phyloP scores from a whole-genome alignment of 2,888 invertebrate species.

The Eupithecia inturbata region DNA sequence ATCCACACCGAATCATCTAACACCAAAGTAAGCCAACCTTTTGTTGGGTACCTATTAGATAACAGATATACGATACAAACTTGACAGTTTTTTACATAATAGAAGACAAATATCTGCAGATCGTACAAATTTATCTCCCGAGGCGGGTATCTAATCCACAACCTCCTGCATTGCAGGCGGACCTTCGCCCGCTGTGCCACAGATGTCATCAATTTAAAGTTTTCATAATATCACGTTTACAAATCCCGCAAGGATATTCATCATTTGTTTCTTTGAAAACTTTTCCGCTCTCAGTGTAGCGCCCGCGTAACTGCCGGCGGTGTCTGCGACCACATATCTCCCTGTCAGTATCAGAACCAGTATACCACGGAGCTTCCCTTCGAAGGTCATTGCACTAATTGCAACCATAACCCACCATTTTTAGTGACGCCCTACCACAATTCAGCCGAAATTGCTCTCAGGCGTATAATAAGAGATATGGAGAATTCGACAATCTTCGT shows the following conservation, averaged over 20 bases:
- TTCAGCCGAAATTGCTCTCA: conserved; percentile 21
- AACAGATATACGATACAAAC: too few relatives aligned
- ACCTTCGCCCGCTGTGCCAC: too few relatives aligned
- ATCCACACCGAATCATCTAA: too few relatives aligned
- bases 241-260: neutral
- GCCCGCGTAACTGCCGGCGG: conserved; percentile 20
- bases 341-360: conserved; percentile 32
- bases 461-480: neutral
- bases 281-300: conserved; percentile 19
- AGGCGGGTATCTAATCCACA: too few relatives aligned
- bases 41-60: too few relatives aligned
- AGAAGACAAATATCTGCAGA: too few relatives aligned
- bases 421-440: conserved; percentile 29
- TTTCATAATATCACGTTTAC: too few relatives aligned
- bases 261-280: neutral
- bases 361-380: conserved; percentile 36
- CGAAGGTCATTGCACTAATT: conserved; percentile 42
- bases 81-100: too few relatives aligned
- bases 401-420: conserved; percentile 19
- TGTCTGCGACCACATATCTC: conserved; percentile 41
- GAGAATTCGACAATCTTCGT: conserved; percentile 13
- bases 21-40: too few relatives aligned
- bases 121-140: too few relatives aligned
- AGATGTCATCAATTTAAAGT: too few relatives aligned
- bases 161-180: too few relatives aligned